Evolutionary conservation across 2,797 vertebrate genomes (phyloP).

Genomic region (Menidia menidia): DNA sequence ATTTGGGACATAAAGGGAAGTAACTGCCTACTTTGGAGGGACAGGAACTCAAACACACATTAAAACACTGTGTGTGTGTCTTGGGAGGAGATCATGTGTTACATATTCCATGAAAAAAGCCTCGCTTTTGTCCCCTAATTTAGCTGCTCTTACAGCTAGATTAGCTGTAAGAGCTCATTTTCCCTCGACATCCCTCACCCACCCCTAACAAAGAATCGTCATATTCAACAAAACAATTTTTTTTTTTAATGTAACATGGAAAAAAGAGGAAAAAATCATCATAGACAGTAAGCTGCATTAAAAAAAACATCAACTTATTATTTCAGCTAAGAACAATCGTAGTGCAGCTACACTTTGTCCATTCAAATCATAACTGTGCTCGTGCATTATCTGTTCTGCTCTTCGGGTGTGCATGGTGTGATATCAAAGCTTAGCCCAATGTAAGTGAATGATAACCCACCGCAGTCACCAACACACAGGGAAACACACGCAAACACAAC

Average conservation of each 20-base stretch:
- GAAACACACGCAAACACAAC: constrained; percentile 15
- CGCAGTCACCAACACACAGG: constrained; percentile 5
- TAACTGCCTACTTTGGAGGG: constrained; percentile 35
- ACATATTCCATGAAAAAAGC: not conserved
- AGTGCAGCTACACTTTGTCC: not conserved
- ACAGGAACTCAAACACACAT: constrained; percentile 15
- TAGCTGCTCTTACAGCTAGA: too few relatives aligned
- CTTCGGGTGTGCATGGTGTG: constrained; percentile 25
- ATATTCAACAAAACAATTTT: too few relatives aligned
- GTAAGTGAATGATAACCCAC: constrained; percentile 56
- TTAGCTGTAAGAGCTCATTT: too few relatives aligned
- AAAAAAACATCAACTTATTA: not conserved
- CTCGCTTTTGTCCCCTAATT: not conserved
- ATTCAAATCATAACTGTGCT: constrained; percentile 7
- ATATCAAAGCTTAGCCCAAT: constrained; percentile 51
- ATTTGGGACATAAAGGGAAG: constrained; percentile 65
- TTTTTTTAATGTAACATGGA: not conserved
- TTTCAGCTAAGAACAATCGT: not conserved
- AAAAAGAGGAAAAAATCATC: too few relatives aligned
- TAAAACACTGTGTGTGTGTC: not conserved
- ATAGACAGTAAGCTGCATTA: not conserved
- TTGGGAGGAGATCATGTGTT: not conserved
- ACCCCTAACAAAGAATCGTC: too few relatives aligned
- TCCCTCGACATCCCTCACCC: too few relatives aligned
- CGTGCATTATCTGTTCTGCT: constrained; percentile 20